Evolutionary conservation across 2,113 vertebrate species (phyloP).

Genomic region (Boulengeromyrus knoepffleri): DNA sequence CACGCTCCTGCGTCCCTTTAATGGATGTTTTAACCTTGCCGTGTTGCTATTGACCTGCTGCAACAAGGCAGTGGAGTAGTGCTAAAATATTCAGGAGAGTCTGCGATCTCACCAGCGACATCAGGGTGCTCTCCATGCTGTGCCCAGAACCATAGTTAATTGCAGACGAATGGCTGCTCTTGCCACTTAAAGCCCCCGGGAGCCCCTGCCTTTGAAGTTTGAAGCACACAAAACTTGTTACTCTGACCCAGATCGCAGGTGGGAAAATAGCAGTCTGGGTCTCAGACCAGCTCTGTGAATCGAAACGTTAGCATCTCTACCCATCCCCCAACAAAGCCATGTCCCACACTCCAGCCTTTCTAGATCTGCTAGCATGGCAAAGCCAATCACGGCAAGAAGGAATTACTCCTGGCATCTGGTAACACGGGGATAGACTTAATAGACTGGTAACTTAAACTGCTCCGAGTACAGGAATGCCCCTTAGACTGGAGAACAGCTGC

Average conservation of each 20-base stretch:
- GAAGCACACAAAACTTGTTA: background rate
- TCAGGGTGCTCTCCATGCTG: conserved; percentile 26
- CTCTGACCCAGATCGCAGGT: background rate
- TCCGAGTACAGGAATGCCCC: background rate
- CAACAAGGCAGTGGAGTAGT: background rate
- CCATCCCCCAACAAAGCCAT: background rate
- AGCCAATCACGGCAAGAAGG: background rate
- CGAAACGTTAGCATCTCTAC: background rate
- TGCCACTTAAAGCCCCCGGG: background rate
- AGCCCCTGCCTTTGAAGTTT: background rate
- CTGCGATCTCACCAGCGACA: conserved; percentile 20
- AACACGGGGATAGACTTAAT: background rate
- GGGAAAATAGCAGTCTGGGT: background rate
- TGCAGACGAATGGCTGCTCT: background rate
- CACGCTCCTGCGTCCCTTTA: background rate
- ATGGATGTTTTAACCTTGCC: conserved; percentile 10
- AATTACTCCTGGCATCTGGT: background rate
- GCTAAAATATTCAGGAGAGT: conserved; percentile 23
- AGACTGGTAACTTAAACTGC: background rate
- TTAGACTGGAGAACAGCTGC: background rate
- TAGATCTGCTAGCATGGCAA: background rate
- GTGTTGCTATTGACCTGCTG: conserved; percentile 6
- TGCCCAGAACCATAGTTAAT: background rate
- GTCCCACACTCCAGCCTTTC: background rate
- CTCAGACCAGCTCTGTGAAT: background rate